Conservation (phyloP, 2,797 vertebrate species). For the Dryobates pubescens region DNA sequence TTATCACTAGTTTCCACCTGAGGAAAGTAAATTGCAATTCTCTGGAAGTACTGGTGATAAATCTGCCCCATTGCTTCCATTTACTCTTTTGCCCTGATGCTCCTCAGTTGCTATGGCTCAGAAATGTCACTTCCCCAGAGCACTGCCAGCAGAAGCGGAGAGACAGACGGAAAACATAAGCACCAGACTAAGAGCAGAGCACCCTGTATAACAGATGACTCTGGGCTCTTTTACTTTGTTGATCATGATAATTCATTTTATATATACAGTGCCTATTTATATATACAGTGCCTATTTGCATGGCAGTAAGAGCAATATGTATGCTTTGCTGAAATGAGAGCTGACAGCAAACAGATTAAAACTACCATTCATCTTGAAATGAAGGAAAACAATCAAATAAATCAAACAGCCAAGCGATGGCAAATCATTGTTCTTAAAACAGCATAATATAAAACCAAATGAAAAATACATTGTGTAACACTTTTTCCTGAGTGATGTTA, state of each 20-base stretch:
- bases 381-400: constrained; percentile 54
- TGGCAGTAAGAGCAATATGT: constrained; percentile 47
- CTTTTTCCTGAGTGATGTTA: constrained; percentile 8
- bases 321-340: constrained; percentile 54
- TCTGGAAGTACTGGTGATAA: not conserved
- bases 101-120: not conserved
- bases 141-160: not conserved
- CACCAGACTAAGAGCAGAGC: not conserved
- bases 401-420: constrained; percentile 40
- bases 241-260: constrained; percentile 51
- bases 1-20: not conserved
- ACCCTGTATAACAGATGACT: constrained; percentile 20
- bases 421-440: constrained; percentile 66
- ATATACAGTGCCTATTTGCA: constrained; percentile 45
- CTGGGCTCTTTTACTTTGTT: constrained; percentile 19
- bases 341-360: constrained; percentile 65
- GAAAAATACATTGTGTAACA: constrained; percentile 10
- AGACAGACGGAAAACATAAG: rapidly evolving
- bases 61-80: not conserved
- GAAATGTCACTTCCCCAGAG: not conserved
- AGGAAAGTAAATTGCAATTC: not conserved
- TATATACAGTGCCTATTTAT: constrained; percentile 50
- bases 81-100: not conserved
- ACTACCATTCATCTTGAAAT: constrained; percentile 59
- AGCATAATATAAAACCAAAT: constrained; percentile 58